These are phyloP conservation scores for Heliornis fulica DNA, from an alignment of 2,113 vertebrate genomes.

Conservation along the genomic window DNA sequence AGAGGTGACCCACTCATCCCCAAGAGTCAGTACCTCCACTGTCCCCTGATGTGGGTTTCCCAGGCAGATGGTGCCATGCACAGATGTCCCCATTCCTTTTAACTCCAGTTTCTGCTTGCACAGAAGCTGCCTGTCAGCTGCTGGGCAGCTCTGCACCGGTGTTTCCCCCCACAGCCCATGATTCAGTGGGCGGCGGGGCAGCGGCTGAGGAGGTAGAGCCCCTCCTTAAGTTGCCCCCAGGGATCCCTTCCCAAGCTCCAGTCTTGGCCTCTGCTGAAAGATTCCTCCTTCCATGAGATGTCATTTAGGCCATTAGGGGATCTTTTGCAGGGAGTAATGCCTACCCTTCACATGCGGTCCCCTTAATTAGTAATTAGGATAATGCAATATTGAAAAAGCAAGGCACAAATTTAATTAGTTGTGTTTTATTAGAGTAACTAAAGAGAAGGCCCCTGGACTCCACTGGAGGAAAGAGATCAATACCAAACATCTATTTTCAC, in stretches of 20 bases:
- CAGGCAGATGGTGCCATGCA: neutral
- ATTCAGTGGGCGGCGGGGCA: neutral
- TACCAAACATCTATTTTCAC: slow-evolving; percentile 53
- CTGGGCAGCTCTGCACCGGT: rapidly evolving
- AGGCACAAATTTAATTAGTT: slow-evolving; percentile 36
- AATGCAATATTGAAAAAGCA: slow-evolving; percentile 9
- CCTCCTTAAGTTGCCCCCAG: neutral
- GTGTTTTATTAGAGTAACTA: slow-evolving; percentile 59
- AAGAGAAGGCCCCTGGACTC: slow-evolving; percentile 31
- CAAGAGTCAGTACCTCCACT: rapidly evolving
- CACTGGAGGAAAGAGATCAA: slow-evolving; percentile 13
- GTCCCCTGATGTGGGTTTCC: rapidly evolving
- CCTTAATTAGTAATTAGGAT: slow-evolving; percentile 34
- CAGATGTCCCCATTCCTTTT: neutral
- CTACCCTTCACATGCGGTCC: neutral
- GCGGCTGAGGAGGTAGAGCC: neutral
- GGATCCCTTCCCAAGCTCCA: neutral
- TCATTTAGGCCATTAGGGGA: slow-evolving; percentile 35
- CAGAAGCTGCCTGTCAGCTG: neutral
- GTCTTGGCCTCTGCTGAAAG: slow-evolving; percentile 21
- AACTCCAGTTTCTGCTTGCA: neutral
- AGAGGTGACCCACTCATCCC: neutral
- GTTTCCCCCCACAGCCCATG: neutral
- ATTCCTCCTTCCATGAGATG: slow-evolving; percentile 8
- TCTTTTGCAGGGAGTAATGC: slow-evolving; percentile 2